These are phyloP conservation scores for Silurus meridionalis DNA, from an alignment of 2,113 vertebrate genomes.

Conservation along the genomic window DNA sequence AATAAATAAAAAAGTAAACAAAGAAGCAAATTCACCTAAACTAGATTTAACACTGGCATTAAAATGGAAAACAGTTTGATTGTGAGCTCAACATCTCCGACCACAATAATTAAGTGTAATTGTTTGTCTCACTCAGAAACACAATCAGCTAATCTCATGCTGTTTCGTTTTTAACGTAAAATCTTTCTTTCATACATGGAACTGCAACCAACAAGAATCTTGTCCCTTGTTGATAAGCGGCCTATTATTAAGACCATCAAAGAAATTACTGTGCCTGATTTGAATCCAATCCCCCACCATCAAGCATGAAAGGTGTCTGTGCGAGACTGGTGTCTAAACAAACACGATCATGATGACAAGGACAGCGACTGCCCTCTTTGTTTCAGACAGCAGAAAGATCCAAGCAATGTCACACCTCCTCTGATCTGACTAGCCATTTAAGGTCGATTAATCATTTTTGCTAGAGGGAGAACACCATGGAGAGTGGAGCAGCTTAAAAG, in stretches of 20 bases:
- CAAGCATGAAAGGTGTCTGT: not conserved
- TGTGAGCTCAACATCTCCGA: not conserved
- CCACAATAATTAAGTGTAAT: constrained; percentile 27
- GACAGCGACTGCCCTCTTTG: not conserved
- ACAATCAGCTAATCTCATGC: constrained; percentile 30
- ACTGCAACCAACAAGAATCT: not conserved
- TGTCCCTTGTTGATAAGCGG: constrained; percentile 40
- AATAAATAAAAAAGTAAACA: not conserved
- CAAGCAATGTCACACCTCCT: constrained; percentile 12
- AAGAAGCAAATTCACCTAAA: not conserved
- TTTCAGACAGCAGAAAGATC: constrained; percentile 13
- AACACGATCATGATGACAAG: constrained; percentile 3
- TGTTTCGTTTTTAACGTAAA: not conserved
- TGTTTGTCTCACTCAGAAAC: constrained; percentile 15
- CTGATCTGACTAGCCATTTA: constrained; percentile 29
- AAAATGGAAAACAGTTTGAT: constrained; percentile 22
- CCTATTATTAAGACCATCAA: constrained; percentile 40
- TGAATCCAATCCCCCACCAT: constrained; percentile 2
- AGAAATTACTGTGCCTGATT: constrained; percentile 34
- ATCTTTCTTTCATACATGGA: constrained; percentile 19
- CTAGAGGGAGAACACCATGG: constrained; percentile 6
- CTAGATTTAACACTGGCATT: not conserved
- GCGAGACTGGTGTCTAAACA: not conserved
- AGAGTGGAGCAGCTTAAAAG: constrained; percentile 43
- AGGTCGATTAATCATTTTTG: constrained; percentile 31